Percentiles rank a stretch among this genome's conserved stretches.
Conservation (phyloP, 2,888 invertebrate genomes). For the Macaria liturata region DNA sequence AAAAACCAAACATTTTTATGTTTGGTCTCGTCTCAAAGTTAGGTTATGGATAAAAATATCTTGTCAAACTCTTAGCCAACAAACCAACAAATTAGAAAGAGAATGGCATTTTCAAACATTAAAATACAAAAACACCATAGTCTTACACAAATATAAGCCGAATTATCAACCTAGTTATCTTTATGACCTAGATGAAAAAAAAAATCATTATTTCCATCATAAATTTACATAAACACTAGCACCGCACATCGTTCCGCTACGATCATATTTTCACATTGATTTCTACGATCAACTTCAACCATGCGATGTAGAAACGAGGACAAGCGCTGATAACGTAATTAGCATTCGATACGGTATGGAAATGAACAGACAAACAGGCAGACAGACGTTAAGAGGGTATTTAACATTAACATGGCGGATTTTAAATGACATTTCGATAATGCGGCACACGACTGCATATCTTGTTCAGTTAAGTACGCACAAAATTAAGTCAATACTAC, state of each 20-base stretch:
- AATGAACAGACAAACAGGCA: slow-evolving; percentile 20
- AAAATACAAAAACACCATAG: no score
- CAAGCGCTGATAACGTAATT: slow-evolving; percentile 25
- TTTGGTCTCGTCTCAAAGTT: no score
- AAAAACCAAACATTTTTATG: no score
- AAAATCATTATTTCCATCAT: background rate
- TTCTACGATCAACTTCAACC: slow-evolving; percentile 19
- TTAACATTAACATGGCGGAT: slow-evolving; percentile 11
- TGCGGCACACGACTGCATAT: background rate
- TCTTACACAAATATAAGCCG: no score
- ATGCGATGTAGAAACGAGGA: slow-evolving; percentile 22
- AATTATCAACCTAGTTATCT: background rate
- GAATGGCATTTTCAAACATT: no score
- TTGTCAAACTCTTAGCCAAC: no score
- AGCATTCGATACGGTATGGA: slow-evolving; percentile 24
- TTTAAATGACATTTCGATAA: slow-evolving; percentile 11
- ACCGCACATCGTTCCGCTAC: slow-evolving; percentile 20
- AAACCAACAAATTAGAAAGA: no score
- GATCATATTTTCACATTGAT: slow-evolving; percentile 27
- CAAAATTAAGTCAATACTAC: no score
- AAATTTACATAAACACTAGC: slow-evolving; percentile 4
- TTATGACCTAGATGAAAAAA: background rate
- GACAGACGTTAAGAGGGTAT: slow-evolving; percentile 15
- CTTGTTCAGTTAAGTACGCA: background rate
- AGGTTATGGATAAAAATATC: no score